Evolutionary conservation across 2,113 vertebrate species (phyloP), one percentile per base, ranked within the genome.

Genomic region (Poeciliopsis prolifica): DNA sequence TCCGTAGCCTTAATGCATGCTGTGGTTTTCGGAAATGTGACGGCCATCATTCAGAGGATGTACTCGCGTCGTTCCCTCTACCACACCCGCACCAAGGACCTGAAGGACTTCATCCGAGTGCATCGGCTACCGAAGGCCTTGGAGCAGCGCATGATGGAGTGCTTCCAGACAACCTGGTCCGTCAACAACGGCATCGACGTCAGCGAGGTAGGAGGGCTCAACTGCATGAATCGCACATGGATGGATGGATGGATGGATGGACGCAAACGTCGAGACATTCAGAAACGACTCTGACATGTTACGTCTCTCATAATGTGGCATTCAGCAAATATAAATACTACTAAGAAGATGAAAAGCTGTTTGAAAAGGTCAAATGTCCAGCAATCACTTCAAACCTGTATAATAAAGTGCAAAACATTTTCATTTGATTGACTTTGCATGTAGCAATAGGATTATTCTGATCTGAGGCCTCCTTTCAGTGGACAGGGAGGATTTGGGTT

Each of bases 41-140:
- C 94, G 0, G 94, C 94, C 86, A 95, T 95, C 87, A 95, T 95
- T 80, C 94, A 95, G 88, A 87, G 94, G 83, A 95, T 95, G 94
- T 95, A 95, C 78, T 95, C 94, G 0, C 92, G 94, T 10, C 93
- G 94, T 7, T 95, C 94, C 2, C 92, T 94, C 35, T 95, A 94
- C 87, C 94, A 94, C 83, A 95, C 94, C 9, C 93, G 94, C 72
- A 93, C 92, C 70, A 93, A 93, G 66, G 92, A 93, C 86, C 84
- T 93, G 81, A 93, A 93, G 68, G 92, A 95, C 93, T 95, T 95
- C 66, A 95, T 95, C 85, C 87, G 94, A 3, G 94, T 94, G 48
- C 94, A 95, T 86, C 90, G 93, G 69, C 88, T 95, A n/a, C 94
- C 94, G n/a, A 95, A 93, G 44, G 87, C 90, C 35, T 90, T 95